These are phyloP conservation scores for Alosa sapidissima DNA, from an alignment of 2,797 vertebrate genomes.

Conservation along the genomic window DNA sequence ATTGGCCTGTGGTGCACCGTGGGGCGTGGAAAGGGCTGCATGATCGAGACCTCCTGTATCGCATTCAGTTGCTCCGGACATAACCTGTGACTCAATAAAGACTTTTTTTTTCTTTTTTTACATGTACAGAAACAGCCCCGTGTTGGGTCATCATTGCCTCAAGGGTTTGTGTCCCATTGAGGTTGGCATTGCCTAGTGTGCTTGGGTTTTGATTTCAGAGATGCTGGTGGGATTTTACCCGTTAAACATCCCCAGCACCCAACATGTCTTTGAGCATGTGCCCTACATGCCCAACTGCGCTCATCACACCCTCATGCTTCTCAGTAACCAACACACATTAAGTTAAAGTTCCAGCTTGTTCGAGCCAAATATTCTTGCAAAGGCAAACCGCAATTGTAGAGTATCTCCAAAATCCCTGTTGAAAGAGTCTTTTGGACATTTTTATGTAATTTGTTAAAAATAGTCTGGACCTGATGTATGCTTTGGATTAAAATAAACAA, in stretches of 20 bases:
- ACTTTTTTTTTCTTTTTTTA: conserved; percentile 58
- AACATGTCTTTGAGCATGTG: no score
- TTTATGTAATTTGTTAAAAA: no score
- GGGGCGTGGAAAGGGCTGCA: conserved; percentile 53
- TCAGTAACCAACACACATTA: no score
- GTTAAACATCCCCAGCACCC: no score
- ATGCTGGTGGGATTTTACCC: not conserved
- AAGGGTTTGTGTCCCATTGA: not conserved
- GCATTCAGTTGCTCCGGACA: conserved; percentile 60
- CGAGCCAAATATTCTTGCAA: no score
- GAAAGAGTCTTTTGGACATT: not conserved
- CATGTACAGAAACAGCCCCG: not conserved
- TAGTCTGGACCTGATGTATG: no score
- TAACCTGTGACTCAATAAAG: conserved; percentile 71
- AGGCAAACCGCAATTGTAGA: no score
- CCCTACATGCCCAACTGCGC: no score
- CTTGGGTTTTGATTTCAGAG: not conserved
- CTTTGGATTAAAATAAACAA: no score
- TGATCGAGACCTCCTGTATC: conserved; percentile 53
- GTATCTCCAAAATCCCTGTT: no score
- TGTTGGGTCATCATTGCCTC: not conserved
- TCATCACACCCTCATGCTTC: no score
- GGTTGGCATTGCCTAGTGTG: not conserved
- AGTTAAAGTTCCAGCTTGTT: no score
- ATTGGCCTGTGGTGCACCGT: conserved; percentile 44